Conservation (phyloP, 1,140 invertebrate species). For the Halictus rubicundus region DNA sequence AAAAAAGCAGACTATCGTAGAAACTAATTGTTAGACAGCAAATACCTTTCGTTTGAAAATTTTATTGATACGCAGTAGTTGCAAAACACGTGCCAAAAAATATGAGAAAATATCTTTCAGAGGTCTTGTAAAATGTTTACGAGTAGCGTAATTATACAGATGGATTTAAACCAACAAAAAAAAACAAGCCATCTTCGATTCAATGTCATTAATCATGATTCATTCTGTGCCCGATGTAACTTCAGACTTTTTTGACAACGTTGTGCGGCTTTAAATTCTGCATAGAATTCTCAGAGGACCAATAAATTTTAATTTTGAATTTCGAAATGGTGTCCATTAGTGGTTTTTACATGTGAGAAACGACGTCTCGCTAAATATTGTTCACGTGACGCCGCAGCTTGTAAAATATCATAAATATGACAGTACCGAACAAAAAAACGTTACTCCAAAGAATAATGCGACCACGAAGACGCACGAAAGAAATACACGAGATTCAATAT, state of each 20-base stretch:
- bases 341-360: background rate
- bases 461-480: too few species aligned
- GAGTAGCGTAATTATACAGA: background rate
- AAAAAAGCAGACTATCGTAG: too few species aligned
- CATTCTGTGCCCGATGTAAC: background rate
- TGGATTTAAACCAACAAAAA: background rate
- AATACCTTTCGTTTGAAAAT: too few species aligned
- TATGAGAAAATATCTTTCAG: background rate
- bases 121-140: background rate
- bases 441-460: too few species aligned
- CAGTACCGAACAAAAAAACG: background rate
- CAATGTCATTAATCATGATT: background rate
- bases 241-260: background rate
- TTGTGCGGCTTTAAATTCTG: background rate
- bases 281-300: background rate
- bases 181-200: background rate
- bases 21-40: too few species aligned
- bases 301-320: background rate
- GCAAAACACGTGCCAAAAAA: too few species aligned
- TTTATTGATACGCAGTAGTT: too few species aligned
- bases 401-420: background rate
- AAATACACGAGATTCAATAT: too few species aligned
- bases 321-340: background rate
- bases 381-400: background rate
- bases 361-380: background rate